Evolutionary conservation across 2,888 invertebrate genomes (phyloP).

Genomic region (Hecatera dysodea): DNA sequence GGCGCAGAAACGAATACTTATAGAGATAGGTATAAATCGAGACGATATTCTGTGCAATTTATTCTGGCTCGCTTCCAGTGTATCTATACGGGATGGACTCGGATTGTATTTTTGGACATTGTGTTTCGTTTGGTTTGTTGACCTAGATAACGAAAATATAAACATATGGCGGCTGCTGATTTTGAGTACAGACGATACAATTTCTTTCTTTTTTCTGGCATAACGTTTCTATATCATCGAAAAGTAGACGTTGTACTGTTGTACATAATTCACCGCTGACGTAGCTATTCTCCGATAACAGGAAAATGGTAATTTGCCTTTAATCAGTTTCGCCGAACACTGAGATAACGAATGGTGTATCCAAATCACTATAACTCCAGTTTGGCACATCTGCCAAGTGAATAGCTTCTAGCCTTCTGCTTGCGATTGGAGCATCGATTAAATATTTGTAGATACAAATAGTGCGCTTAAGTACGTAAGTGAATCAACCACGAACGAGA

Average conservation of each 20-base stretch:
- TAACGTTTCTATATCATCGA: neutral
- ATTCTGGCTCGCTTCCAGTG: slow-evolving; percentile 76
- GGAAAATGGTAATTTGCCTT: neutral
- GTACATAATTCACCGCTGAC: neutral
- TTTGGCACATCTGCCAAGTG: slow-evolving; percentile 15
- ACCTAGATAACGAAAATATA: slow-evolving; percentile 74
- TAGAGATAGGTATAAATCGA: slow-evolving; percentile 23
- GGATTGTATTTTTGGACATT: slow-evolving; percentile 76
- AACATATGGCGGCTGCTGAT: slow-evolving; percentile 34
- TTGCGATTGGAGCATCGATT: neutral
- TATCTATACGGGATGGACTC: slow-evolving; percentile 67
- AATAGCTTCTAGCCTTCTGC: neutral
- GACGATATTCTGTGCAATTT: slow-evolving; percentile 58
- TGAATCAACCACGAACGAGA: neutral
- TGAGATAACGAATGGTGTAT: too few relatives aligned
- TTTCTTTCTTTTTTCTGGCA: neutral
- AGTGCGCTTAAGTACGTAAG: neutral
- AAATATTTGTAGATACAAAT: neutral
- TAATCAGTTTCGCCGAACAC: neutral
- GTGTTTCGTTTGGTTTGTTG: slow-evolving; percentile 74
- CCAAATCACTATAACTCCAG: too few relatives aligned
- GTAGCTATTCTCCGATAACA: neutral
- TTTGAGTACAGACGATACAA: neutral
- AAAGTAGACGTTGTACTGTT: neutral
- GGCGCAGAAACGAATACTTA: slow-evolving; percentile 21